Evolutionary conservation across 2,797 vertebrate genomes (phyloP), one percentile per base, ranked within the genome.

Genomic region (Hippoglossus hippoglossus): DNA sequence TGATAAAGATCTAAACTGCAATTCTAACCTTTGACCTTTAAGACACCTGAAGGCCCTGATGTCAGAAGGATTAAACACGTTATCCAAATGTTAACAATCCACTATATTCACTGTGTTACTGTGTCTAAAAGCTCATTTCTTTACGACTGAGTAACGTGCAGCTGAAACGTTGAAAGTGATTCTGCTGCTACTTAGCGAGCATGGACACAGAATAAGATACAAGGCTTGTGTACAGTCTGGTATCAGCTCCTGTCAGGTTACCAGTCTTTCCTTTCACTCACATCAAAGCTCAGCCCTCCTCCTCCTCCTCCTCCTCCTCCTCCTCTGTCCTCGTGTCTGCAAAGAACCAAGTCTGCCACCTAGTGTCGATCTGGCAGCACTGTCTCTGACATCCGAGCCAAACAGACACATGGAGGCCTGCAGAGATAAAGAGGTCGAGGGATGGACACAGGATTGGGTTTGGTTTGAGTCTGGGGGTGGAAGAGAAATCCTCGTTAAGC

Each of bases 281-380:
- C 68, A 62, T 79, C 62, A 76, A 50, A 79, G 75, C 25, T 36
- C 6, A 4, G 9, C 58, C 58, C 79, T 11, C 15, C 41, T 16
- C 39, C 12, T 5, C 39, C 12, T 15, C 39, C 39, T 15, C 39
- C 39, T 41, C 39, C 39, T 41, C 15, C 39, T 41, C 39, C 13
- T 15, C 15, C 39, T 13, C 12, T 46, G 13, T 6, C 46, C 31
- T 41, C 7, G 1, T 18, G 62, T 25, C 57, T 61, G 61, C 68
- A 25, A n/a, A 50, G 64, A 69, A 49, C 15, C 76, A 72, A 77
- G 76, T 44, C 75, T 75, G 86, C 88, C 90, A 82, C 73, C 90
- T 90, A 79, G 85, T 80, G 90, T 1, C 15, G 13, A 61, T 15
- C 3, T 3, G 31, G 11, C 21, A 31, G 60, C 28, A 65, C 0